phyloP scores from a whole-genome alignment of 2,888 invertebrate genomes.

The Beris morrisii region DNA sequence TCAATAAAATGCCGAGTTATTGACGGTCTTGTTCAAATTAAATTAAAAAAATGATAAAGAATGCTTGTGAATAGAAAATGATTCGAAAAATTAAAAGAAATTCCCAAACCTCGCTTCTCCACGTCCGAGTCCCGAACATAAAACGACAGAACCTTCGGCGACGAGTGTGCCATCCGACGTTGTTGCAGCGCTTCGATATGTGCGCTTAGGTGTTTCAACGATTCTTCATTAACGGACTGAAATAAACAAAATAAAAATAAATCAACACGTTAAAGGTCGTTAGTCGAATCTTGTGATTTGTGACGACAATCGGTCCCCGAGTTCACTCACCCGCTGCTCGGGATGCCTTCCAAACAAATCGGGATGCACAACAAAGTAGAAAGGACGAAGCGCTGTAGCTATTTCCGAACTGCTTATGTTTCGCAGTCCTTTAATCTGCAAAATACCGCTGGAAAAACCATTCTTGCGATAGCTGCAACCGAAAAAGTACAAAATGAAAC shows the following conservation, averaged over 20 bases:
- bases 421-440: conserved; percentile 30
- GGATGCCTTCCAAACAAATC: conserved; percentile 93
- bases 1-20: too few species aligned
- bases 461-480: conserved; percentile 16
- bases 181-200: conserved; percentile 76
- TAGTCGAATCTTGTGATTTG: neutral
- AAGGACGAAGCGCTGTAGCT: conserved; percentile 87
- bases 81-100: too few species aligned
- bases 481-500: neutral
- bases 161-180: conserved; percentile 60
- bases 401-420: conserved; percentile 76
- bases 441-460: neutral
- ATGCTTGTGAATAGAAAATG: too few species aligned
- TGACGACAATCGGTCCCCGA: neutral
- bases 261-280: neutral
- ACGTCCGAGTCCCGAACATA: conserved; percentile 65
- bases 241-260: conserved; percentile 14
- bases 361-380: conserved; percentile 94
- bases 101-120: conserved; percentile 22
- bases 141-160: conserved; percentile 70
- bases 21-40: too few species aligned
- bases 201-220: conserved; percentile 83
- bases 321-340: conserved; percentile 71
- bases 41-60: too few species aligned
- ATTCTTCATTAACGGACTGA: conserved; percentile 85